A percentile compares a stretch with the other conserved stretches of the same genome.
phyloP scores from a whole-genome alignment of 64 coral and sea anemone species.

The Platygyra sinensis region DNA sequence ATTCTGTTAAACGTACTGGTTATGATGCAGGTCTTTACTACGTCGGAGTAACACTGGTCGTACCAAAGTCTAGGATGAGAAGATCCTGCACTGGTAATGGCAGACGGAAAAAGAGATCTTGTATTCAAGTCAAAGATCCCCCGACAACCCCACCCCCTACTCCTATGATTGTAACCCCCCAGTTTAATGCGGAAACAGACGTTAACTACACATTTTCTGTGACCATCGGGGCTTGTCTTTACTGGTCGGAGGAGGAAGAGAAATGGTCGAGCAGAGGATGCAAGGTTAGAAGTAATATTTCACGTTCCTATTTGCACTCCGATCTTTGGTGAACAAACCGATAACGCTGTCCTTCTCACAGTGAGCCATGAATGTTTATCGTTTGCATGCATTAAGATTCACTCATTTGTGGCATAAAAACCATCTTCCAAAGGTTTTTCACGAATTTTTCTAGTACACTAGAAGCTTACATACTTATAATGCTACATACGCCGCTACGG shows the following conservation, averaged over 20 bases:
- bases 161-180: conserved; percentile 32
- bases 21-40: conserved; percentile 29
- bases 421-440: too few relatives aligned
- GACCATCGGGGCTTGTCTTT: conserved; percentile 53
- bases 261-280: conserved; percentile 79
- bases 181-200: conserved; percentile 56
- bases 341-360: too few relatives aligned
- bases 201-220: conserved; percentile 64
- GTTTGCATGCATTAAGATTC: too few relatives aligned
- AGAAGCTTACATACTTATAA: too few relatives aligned
- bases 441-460: too few relatives aligned
- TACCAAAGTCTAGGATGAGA: background rate
- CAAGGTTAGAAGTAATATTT: conserved; percentile 22
- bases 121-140: conserved; percentile 74
- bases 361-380: too few relatives aligned
- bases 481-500: too few relatives aligned
- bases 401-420: too few relatives aligned
- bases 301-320: too few relatives aligned
- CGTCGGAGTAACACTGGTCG: background rate
- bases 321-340: too few relatives aligned
- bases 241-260: conserved; percentile 60
- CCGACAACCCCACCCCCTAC: conserved; percentile 73
- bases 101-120: conserved; percentile 64
- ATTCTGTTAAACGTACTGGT: background rate
- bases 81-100: conserved; percentile 31